A percentile compares a stretch with the other conserved stretches of the same genome.
These are phyloP conservation scores for Ovibos moschatus DNA, from an alignment of 2,113 vertebrate genomes.

Conservation along the genomic window DNA sequence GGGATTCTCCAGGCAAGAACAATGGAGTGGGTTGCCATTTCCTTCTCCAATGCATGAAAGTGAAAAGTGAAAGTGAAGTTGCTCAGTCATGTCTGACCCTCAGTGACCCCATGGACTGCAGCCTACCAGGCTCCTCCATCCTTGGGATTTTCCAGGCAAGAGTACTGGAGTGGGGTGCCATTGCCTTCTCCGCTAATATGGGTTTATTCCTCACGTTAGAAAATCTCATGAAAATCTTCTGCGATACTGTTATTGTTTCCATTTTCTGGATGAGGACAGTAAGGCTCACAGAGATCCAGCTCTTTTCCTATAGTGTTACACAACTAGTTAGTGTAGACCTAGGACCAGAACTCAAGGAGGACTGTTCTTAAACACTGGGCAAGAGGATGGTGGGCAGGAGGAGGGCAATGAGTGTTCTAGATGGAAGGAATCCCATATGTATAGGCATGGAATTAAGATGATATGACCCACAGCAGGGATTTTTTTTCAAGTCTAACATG, in stretches of 20 bases:
- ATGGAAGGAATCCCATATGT: neutral
- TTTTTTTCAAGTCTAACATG: neutral
- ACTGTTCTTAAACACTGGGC: neutral
- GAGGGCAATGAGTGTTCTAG: neutral
- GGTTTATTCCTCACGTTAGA: neutral
- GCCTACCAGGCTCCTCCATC: too few species aligned
- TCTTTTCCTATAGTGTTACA: neutral
- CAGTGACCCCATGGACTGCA: too few species aligned
- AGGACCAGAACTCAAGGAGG: neutral
- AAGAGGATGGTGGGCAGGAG: neutral
- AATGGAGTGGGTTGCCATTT: too few species aligned
- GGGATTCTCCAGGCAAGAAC: too few species aligned
- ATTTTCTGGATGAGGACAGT: neutral
- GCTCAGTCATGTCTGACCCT: too few species aligned
- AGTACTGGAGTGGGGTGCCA: too few species aligned
- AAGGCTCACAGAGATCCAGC: neutral
- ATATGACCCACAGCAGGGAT: neutral
- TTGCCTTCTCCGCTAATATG: rapidly evolving
- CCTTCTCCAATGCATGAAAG: too few species aligned
- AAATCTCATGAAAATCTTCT: neutral
- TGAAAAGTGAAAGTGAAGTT: too few species aligned
- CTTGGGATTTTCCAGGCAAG: too few species aligned
- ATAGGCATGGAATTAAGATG: neutral
- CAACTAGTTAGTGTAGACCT: neutral
- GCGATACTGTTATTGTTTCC: neutral